phyloP scores from a whole-genome alignment of 2,888 invertebrate genomes.

The Itoplectis maculator region DNA sequence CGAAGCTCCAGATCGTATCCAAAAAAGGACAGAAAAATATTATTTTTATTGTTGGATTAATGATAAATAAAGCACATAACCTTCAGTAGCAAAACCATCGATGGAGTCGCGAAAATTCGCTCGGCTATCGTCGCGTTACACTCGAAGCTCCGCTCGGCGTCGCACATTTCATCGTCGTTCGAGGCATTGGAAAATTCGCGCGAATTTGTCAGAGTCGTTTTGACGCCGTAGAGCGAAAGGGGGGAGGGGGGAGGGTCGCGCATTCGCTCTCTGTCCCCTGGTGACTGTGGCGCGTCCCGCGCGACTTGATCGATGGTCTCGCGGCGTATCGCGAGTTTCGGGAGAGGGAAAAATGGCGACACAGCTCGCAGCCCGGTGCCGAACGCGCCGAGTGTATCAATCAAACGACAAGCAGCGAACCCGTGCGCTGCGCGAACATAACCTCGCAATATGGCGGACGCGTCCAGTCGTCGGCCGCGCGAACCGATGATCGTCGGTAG shows the following conservation, averaged over 20 bases:
- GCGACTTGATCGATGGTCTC: constrained; percentile 51
- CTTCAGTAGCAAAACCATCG: no score
- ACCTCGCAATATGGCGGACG: no score
- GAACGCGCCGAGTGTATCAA: constrained; percentile 20
- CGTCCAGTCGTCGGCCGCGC: no score
- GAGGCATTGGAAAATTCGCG: constrained; percentile 48
- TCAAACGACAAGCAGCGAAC: constrained; percentile 37
- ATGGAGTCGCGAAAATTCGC: neutral
- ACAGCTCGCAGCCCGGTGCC: neutral
- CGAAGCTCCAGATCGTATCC: no score
- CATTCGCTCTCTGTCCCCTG: constrained; percentile 20
- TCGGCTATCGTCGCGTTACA: neutral
- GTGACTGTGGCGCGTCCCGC: constrained; percentile 25
- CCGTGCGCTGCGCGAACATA: no score
- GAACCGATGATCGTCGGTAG: no score
- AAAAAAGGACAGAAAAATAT: neutral
- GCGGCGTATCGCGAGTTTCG: constrained; percentile 14
- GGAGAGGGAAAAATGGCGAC: constrained; percentile 19
- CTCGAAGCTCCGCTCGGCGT: constrained; percentile 20
- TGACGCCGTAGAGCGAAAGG: no score
- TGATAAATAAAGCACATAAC: no score
- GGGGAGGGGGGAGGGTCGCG: no score
- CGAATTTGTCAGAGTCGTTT: constrained; percentile 49
- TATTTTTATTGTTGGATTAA: no score
- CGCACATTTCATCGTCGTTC: constrained; percentile 30